Conservation (phyloP, 1,140 invertebrate species). For the Drosophila obscura region DNA sequence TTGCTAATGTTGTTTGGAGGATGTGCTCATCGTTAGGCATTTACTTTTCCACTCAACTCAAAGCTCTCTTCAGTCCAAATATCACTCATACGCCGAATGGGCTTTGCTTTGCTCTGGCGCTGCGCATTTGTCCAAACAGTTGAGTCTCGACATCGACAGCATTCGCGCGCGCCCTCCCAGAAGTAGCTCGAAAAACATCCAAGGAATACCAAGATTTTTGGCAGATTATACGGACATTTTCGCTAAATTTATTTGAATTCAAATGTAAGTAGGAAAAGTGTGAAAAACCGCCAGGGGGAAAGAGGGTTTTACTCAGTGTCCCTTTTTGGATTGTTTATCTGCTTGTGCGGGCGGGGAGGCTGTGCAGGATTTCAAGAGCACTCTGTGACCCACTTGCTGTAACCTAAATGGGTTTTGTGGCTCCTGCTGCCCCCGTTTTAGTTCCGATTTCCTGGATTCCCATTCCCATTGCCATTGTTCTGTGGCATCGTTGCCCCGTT, state of each 20-base stretch:
- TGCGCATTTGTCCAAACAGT: slow-evolving; percentile 77
- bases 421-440: slow-evolving; percentile 18
- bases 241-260: neutral
- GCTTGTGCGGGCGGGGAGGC: neutral
- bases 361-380: slow-evolving; percentile 48
- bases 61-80: slow-evolving; percentile 63
- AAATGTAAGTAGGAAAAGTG: slow-evolving; percentile 33
- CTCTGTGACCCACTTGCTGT: slow-evolving; percentile 55
- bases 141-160: slow-evolving; percentile 67
- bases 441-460: slow-evolving; percentile 21
- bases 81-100: slow-evolving; percentile 69
- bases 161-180: slow-evolving; percentile 57
- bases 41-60: slow-evolving; percentile 35
- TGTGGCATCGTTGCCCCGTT: slow-evolving; percentile 58
- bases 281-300: neutral
- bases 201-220: slow-evolving; percentile 9
- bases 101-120: slow-evolving; percentile 63
- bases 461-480: too few relatives aligned
- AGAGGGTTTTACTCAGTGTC: too few relatives aligned
- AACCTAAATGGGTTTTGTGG: slow-evolving; percentile 11
- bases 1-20: neutral
- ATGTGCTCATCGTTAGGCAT: slow-evolving; percentile 10
- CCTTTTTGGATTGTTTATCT: neutral
- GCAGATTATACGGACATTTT: neutral
- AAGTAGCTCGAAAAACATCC: slow-evolving; percentile 17